Base-by-base conservation (phyloP, 2,888 invertebrate species). In the Hypolimnas misippus region DNA sequence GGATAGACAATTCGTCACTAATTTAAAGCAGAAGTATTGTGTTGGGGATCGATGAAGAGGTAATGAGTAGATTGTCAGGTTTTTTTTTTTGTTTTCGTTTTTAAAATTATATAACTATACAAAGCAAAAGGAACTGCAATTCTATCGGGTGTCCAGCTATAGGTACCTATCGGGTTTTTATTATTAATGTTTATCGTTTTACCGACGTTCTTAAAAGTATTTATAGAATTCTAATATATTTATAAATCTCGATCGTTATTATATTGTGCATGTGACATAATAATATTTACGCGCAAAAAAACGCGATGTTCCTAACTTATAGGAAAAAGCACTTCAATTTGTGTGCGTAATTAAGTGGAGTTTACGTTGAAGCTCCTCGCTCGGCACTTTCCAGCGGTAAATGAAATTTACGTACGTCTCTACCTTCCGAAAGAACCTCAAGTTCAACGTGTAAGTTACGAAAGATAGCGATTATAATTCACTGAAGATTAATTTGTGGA, bases 271-370 rank as follows among this genome's bases (percentile, higher is more conserved):
- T 21, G 49, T 14, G 19, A 38, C 38, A 46, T 52, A 49, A 44
- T 52, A 54, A 38, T 57, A 63, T 85, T 87, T 83, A 84, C 80
- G 81, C 81, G 81, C 82, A 82, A 82, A 84, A 87, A 84, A 17
- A 19, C 10, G 85, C 83, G 83, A 79, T 80, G 83, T 87, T 84
- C 84, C 82, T 82, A 84, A 87, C 85, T 83, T 83, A 78, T 86
- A 83, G 81, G 80, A 68, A 78, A 84, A 84, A 89, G 88, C 89
- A 86, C 89, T 90, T 83, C 86, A 89, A 89, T 90, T 90, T 91
- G 89, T 89, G 89, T 89, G 85, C 89, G 89, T 91, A 91, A 91
- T 91, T 91, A 91, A 90, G 90, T 91, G 81, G 86, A 89, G 89
- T 89, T 90, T 89, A 87, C 88, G 87, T 88, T 84, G 83, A 80